Evolutionary conservation across 2,113 vertebrate species (phyloP).

Genomic region (Chloropsis hardwickii): DNA sequence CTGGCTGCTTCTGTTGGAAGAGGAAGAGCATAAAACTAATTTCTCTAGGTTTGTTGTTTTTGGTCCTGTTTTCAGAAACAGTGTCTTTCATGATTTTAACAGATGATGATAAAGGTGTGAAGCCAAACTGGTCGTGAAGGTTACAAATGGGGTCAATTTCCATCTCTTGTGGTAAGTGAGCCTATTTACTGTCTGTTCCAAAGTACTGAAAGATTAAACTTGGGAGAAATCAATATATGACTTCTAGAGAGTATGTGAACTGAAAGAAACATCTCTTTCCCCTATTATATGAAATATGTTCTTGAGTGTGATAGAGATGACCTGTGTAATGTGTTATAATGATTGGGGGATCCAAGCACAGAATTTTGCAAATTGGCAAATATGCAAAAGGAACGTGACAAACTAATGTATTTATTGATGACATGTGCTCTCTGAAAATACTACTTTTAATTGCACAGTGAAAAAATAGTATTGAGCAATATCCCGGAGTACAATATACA

Average conservation of each 20-base stretch:
- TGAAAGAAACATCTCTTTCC: conserved; percentile 13
- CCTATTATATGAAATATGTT: not conserved
- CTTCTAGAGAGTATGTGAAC: conserved; percentile 6
- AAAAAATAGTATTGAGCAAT: not conserved
- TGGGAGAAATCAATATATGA: conserved; percentile 21
- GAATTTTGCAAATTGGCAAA: not conserved
- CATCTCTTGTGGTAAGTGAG: not conserved
- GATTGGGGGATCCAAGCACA: not conserved
- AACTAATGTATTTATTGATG: not conserved
- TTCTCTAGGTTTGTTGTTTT: not conserved
- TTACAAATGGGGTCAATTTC: not conserved
- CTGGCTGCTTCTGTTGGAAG: not conserved
- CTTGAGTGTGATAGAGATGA: not conserved
- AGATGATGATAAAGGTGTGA: not conserved
- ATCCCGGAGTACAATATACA: not conserved
- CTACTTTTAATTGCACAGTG: not conserved
- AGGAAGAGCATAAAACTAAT: not conserved
- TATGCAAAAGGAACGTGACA: not conserved
- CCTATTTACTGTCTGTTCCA: conserved; percentile 9
- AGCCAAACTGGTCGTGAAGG: not conserved
- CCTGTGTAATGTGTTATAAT: not conserved
- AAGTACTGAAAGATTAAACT: conserved; percentile 37
- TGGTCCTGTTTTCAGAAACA: not conserved
- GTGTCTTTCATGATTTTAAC: not conserved
- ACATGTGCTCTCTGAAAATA: not conserved